Evolutionary conservation across 2,113 vertebrate species (phyloP), one percentile per base, ranked within the genome.

Genomic region (Zosterops lateralis): DNA sequence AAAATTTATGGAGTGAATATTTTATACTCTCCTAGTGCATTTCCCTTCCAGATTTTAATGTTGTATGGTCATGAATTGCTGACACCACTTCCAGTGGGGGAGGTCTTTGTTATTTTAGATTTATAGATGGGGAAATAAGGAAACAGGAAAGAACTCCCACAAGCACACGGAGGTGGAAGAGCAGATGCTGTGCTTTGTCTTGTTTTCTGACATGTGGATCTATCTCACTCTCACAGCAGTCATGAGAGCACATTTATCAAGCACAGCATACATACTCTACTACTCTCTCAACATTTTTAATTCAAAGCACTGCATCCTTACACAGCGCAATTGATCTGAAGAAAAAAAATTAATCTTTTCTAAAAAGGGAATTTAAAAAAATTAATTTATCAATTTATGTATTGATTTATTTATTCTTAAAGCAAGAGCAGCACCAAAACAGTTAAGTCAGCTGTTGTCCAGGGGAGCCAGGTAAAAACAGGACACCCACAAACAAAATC

Each of bases 101-200:
- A 81, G 48, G 19, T 89, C 77, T 89, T 64, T 58, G 84, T 92
- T 85, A 68, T 50, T 91, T 90, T 50, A 87, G 60, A 87, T 89
- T 86, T 91, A 78, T 73, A 82, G 53, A 67, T 32, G 51, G 34
- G 65, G 77, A 90, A 89, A 83, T 50, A 75, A 73, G 38, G 51
- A 57, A 93, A 84, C 36, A 64, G 83, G 71, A 93, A 75, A 84
- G 40, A 92, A 87, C 61, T 96, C 91, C 48, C 77, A 75, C 81
- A 78, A 78, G 78, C 57, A 32, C 45, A 45, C 0, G 1, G 65
- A 94, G 71, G 65, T 92, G 90, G 93, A 89, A 87, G 44, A 81
- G 53, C 84, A 87, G 91, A 89, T 95, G 80, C 87, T 94, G 57
- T 5, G 21, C 74, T 91, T 89, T 65, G 32, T 78, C 81, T 93